Percentiles rank a stretch among this genome's conserved stretches.
phyloP scores from a whole-genome alignment of 2,888 invertebrate species.

The Nyleta sp. region DNA sequence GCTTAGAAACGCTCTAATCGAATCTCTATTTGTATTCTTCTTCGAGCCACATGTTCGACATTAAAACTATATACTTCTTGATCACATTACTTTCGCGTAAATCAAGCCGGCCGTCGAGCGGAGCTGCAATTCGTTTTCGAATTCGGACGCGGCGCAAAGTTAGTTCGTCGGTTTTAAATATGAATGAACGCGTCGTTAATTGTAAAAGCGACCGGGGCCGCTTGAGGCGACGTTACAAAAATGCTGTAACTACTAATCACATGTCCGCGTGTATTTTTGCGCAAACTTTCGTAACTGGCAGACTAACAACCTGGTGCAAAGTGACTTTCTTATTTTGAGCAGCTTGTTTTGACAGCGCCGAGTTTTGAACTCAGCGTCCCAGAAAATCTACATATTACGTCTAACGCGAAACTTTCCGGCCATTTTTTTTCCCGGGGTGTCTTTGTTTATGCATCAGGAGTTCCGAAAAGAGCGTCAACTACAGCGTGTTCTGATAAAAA shows the following conservation, averaged over 20 bases:
- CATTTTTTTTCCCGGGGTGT: constrained; percentile 4
- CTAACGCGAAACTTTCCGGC: constrained; percentile 36
- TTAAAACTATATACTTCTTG: constrained; percentile 23
- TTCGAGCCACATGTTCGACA: constrained; percentile 30
- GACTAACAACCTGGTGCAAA: constrained; percentile 46
- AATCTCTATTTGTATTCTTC: constrained; percentile 57
- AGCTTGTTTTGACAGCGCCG: constrained; percentile 66
- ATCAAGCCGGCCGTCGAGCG: too few species aligned
- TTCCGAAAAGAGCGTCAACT: neutral
- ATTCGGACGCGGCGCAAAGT: neutral
- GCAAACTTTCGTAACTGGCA: constrained; percentile 50
- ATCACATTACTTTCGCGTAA: constrained; percentile 23
- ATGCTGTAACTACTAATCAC: constrained; percentile 48
- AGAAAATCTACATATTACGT: constrained; percentile 62
- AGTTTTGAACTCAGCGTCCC: constrained; percentile 64
- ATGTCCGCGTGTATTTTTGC: constrained; percentile 33
- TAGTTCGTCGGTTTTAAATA: constrained; percentile 18
- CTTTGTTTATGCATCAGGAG: constrained; percentile 26
- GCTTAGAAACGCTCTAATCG: constrained; percentile 52
- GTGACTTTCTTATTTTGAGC: constrained; percentile 61
- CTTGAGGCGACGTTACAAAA: constrained; percentile 31
- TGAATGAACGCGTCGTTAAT: constrained; percentile 35
- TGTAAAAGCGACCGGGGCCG: constrained; percentile 1
- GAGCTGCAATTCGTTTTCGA: neutral
- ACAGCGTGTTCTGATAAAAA: too few species aligned